Percentiles rank a stretch among this genome's conserved stretches.
phyloP scores from a whole-genome alignment of 2,888 invertebrate species.

The Pollenia amentaria region DNA sequence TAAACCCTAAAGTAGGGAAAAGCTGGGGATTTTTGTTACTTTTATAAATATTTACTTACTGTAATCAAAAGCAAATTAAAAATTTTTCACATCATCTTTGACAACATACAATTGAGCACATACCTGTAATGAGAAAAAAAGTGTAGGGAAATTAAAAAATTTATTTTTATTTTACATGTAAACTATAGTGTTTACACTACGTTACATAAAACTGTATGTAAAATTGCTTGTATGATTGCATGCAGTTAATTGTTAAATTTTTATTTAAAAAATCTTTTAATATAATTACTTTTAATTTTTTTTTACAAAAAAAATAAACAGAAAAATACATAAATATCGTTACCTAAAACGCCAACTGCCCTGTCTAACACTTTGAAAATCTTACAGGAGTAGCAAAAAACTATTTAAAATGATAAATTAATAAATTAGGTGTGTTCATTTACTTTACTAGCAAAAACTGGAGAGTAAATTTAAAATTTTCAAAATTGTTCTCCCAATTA shows the following conservation, averaged over 20 bases:
- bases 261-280: constrained; percentile 40
- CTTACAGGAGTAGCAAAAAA: too few relatives aligned
- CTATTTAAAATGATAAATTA: too few relatives aligned
- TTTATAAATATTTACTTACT: constrained; percentile 58
- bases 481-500: too few relatives aligned
- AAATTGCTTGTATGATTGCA: background rate
- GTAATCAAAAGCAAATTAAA: constrained; percentile 55
- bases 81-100: constrained; percentile 32
- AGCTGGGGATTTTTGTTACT: constrained; percentile 5
- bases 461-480: too few relatives aligned
- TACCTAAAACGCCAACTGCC: too few relatives aligned
- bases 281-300: constrained; percentile 23
- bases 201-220: constrained; percentile 10
- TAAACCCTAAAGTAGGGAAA: constrained; percentile 31
- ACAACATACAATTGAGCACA: constrained; percentile 10
- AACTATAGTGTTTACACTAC: constrained; percentile 21
- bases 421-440: too few relatives aligned
- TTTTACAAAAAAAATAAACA: constrained; percentile 3
- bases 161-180: constrained; percentile 30
- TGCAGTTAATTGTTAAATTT: constrained; percentile 40
- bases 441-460: too few relatives aligned
- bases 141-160: constrained; percentile 34
- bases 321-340: constrained; percentile 6
- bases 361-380: too few relatives aligned
- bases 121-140: constrained; percentile 62